Conservation (phyloP, 2,888 invertebrate genomes). For the Caenorhabditis drosophilae region DNA sequence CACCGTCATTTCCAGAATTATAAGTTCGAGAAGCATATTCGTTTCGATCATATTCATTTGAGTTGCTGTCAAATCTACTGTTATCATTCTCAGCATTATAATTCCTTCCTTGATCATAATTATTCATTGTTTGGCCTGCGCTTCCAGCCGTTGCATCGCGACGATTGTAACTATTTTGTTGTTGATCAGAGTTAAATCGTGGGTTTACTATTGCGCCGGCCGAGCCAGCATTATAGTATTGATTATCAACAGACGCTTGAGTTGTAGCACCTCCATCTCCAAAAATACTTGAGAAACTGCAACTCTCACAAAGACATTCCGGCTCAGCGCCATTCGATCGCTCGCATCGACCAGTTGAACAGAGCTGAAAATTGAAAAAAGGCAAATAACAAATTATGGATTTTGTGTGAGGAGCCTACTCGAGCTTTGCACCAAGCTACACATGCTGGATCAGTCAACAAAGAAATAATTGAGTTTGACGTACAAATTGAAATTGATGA, state of each 20-base stretch:
- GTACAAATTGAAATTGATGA: slow-evolving; percentile 17
- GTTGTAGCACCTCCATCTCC: no score
- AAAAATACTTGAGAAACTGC: slow-evolving; percentile 16
- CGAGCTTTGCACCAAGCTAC: slow-evolving; percentile 38
- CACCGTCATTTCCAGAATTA: slow-evolving; percentile 7
- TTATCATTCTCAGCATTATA: slow-evolving; percentile 20
- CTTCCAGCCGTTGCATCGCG: no score
- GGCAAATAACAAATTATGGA: no score
- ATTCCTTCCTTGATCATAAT: not conserved
- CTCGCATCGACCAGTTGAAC: slow-evolving; percentile 23
- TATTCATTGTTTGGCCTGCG: not conserved
- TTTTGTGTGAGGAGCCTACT: slow-evolving; percentile 8
- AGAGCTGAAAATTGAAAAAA: slow-evolving; percentile 28
- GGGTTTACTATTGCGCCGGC: no score
- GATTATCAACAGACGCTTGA: no score
- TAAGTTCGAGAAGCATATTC: slow-evolving; percentile 13
- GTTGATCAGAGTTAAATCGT: no score
- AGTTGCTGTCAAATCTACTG: slow-evolving; percentile 10
- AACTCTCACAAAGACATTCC: slow-evolving; percentile 23
- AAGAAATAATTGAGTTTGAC: slow-evolving; percentile 13
- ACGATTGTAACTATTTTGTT: no score
- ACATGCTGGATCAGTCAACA: slow-evolving; percentile 32
- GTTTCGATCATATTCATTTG: slow-evolving; percentile 7
- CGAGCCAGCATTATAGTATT: slow-evolving; percentile 2
- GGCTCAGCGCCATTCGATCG: slow-evolving; percentile 10